Evolutionary conservation across 2,113 vertebrate genomes (phyloP), one percentile per base, ranked within the genome.

Genomic region (Oreochromis spilurus): DNA sequence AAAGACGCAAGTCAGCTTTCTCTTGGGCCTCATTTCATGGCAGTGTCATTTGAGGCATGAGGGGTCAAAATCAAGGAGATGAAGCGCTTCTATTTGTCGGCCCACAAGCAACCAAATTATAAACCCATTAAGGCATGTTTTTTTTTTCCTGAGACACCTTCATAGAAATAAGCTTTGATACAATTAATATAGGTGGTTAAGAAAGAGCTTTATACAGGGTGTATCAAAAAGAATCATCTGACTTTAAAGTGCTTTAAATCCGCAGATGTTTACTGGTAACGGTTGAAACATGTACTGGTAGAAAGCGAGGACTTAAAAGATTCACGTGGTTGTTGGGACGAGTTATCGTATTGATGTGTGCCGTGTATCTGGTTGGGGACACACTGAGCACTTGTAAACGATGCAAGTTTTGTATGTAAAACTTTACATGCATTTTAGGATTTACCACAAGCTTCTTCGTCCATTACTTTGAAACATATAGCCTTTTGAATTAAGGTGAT

Each of bases 1-100:
- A 95, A 93, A 91, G 90, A 90, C 50, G 90, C 62, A 92, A 87
- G 81, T 65, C 88, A 60, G 91, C 84, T 92, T 94, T 92, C 93
- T 94, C 53, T 77, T 21, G 77, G 84, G 88, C 87, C 89, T 84
- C 84, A 82, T 90, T 89, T 78, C 85, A 87, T 26, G 57, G 34
- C 82, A 31, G 87, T 88, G 88, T 88, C 78, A 83, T 84, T 57
- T 81, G 40, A 87, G 43, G 80, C 24, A 60, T 34, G 55, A 79
- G 45, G 81, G 79, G 70, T 86, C 80, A 84, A 84, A 88, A 83
- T 79, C 48, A 84, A 77, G 81, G 40, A 67, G 82, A 29, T 75
- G 9, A 50, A 40, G 43, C 8, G 9, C 34, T 81, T 29, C 11
- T 54, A 78, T 77, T 45, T 85, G 57, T 86, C 62, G 24, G 70